Conservation (phyloP, 2,797 vertebrate species). For the Pseudomugil tenellus region DNA sequence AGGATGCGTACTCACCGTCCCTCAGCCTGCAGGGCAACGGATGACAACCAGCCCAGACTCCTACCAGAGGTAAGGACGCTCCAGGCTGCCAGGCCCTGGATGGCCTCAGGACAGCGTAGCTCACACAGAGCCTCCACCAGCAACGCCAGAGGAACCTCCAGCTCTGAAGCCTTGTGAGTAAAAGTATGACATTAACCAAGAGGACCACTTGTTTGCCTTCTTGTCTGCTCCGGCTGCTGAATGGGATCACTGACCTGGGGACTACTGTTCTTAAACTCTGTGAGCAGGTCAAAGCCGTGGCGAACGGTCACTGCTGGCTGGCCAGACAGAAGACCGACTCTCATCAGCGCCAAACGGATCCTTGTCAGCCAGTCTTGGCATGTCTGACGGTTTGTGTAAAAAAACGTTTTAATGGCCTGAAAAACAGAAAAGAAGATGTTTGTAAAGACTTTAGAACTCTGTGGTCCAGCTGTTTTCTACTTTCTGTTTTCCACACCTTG, state of each 20-base stretch:
- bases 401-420: conserved; percentile 93
- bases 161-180: conserved; percentile 86
- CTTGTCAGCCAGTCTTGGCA: conserved; percentile 98
- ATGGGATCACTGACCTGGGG: conserved; percentile 88
- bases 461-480: background rate
- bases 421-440: background rate
- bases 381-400: conserved; percentile 97
- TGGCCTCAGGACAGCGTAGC: conserved; percentile 95
- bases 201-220: background rate
- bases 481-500: conserved; percentile 83
- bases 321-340: conserved; percentile 95
- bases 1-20: conserved; percentile 83
- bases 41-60: conserved; percentile 91
- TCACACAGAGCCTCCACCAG: conserved; percentile 96
- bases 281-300: conserved; percentile 95
- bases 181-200: background rate
- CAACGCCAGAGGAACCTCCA: conserved; percentile 94
- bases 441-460: background rate
- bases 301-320: conserved; percentile 97
- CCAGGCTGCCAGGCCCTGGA: conserved; percentile 95
- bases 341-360: conserved; percentile 96
- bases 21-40: conserved; percentile 94
- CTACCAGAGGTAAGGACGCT: conserved; percentile 87
- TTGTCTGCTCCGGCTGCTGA: background rate
- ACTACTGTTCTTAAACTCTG: conserved; percentile 93